These are phyloP conservation scores for Entosphenus tridentatus DNA, from an alignment of 2,113 vertebrate species.

Conservation along the genomic window DNA sequence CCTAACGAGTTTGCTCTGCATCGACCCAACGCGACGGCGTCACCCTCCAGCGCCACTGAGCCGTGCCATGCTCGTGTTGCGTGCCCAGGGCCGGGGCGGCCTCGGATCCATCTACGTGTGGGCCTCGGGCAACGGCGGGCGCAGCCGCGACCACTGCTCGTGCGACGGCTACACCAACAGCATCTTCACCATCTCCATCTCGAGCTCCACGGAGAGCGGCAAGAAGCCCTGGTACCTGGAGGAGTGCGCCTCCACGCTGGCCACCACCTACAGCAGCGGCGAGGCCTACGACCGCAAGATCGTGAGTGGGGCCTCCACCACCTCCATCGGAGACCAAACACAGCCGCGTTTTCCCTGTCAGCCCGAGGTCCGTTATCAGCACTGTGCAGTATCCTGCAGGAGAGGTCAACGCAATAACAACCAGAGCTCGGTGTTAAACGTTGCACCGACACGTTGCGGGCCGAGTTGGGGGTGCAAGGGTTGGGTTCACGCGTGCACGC, in stretches of 20 bases:
- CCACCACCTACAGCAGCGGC: constrained; percentile 92
- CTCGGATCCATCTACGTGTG: constrained; percentile 89
- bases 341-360: too few relatives aligned
- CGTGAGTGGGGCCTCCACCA: constrained; percentile 24
- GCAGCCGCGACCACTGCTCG: constrained; percentile 88
- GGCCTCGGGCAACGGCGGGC: constrained; percentile 89
- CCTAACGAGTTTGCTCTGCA: too few relatives aligned
- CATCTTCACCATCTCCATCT: constrained; percentile 96
- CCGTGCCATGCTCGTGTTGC: constrained; percentile 10
- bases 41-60: too few relatives aligned
- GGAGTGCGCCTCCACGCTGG: constrained; percentile 79
- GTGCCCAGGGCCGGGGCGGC: constrained; percentile 56
- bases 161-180: constrained; percentile 96
- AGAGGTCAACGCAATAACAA: too few relatives aligned
- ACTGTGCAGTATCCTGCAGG: too few relatives aligned
- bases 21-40: too few relatives aligned
- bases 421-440: too few relatives aligned
- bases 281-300: constrained; percentile 96
- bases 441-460: too few relatives aligned
- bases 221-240: constrained; percentile 96
- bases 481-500: too few relatives aligned
- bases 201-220: constrained; percentile 86
- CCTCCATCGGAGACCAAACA: too few relatives aligned
- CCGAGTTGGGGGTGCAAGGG: too few relatives aligned
- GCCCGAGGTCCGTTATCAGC: too few relatives aligned